Conservation (phyloP, 1,140 invertebrate species). For the Drosophila tropicalis region DNA sequence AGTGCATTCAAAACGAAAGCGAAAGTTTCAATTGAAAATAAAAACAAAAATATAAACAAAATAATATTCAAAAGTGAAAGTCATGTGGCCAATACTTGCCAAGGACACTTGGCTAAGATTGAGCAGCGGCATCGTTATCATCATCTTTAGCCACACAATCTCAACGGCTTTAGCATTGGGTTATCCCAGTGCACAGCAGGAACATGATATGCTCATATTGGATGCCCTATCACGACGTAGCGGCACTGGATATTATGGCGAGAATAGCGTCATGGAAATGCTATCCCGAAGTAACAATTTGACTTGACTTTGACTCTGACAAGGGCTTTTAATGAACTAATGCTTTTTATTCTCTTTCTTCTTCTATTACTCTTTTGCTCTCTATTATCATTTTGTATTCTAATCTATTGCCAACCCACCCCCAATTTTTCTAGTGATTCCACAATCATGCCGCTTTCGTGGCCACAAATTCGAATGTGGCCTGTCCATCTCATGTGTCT, state of each 20-base stretch:
- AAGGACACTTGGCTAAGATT: conserved; percentile 74
- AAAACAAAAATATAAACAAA: conserved; percentile 25
- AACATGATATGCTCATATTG: conserved; percentile 89
- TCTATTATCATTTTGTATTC: neutral
- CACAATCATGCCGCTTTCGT: conserved; percentile 94
- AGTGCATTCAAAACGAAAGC: conserved; percentile 54
- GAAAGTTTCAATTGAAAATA: conserved; percentile 32
- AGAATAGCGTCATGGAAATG: conserved; percentile 91
- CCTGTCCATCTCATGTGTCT: conserved; percentile 94
- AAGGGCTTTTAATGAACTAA: conserved; percentile 28
- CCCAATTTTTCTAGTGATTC: conserved; percentile 90
- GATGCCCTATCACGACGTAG: conserved; percentile 88
- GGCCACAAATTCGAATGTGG: conserved; percentile 95
- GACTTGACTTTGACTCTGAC: conserved; percentile 15
- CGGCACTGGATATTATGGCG: conserved; percentile 84
- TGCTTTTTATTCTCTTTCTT: conserved; percentile 41
- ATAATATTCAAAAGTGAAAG: conserved; percentile 66
- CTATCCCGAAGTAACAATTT: conserved; percentile 89
- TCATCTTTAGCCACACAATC: neutral
- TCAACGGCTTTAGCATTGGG: conserved; percentile 27
- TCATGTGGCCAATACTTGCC: conserved; percentile 58
- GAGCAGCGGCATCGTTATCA: conserved; percentile 34
- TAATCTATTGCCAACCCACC: neutral
- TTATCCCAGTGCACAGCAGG: conserved; percentile 86
- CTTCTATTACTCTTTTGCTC: neutral